phyloP scores from a whole-genome alignment of 2,888 invertebrate species.

The Syrista parreyssii region DNA sequence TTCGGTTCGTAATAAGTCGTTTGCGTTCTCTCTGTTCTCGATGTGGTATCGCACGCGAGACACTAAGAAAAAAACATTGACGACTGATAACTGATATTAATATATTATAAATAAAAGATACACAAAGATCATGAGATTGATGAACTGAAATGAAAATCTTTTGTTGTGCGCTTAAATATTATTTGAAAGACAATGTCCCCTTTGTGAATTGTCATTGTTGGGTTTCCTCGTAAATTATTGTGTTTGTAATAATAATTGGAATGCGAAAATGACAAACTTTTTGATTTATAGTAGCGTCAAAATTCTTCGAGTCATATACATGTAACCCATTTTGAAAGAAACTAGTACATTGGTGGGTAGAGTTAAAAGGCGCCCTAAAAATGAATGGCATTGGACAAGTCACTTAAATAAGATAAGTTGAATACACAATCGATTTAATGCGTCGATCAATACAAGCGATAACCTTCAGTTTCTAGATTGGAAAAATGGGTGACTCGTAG shows the following conservation, averaged over 20 bases:
- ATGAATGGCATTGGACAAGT: not conserved
- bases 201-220: not conserved
- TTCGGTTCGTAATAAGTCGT: slow-evolving; percentile 22
- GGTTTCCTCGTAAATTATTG: not conserved
- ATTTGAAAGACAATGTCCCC: not conserved
- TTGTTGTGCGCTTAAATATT: not conserved
- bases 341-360: not conserved
- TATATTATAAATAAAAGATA: not conserved
- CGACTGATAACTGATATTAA: not conserved
- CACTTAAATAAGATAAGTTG: not conserved
- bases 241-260: no score
- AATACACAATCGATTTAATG: not conserved
- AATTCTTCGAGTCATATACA: not conserved
- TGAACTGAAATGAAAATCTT: not conserved
- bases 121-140: not conserved
- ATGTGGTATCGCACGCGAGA: not conserved
- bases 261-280: no score
- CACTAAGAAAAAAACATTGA: not conserved
- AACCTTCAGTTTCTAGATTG: not conserved
- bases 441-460: not conserved
- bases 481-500: not conserved
- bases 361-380: not conserved
- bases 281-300: not conserved
- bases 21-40: not conserved
- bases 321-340: no score